Percentiles rank a stretch among this genome's conserved stretches.
Evolutionary conservation across 2,888 invertebrate genomes (phyloP).

Genomic region (Drosophila paramelanica): DNA sequence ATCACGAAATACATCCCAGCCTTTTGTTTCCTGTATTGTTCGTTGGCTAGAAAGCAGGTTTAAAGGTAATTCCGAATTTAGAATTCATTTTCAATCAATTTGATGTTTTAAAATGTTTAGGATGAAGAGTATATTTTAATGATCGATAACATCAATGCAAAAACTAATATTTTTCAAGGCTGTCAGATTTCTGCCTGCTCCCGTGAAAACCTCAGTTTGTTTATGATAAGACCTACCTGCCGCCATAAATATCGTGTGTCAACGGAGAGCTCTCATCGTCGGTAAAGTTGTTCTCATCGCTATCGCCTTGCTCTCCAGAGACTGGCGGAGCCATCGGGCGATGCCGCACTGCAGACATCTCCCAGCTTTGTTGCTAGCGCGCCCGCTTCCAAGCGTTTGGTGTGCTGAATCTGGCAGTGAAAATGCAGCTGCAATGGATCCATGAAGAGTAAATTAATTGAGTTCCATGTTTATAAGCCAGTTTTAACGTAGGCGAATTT

Average conservation of each 20-base stretch:
- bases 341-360: constrained; percentile 88
- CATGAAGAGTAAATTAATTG: constrained; percentile 46
- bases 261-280: constrained; percentile 95
- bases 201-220: constrained; percentile 9
- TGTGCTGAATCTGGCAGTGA: constrained; percentile 24
- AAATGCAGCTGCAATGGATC: constrained; percentile 42
- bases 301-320: constrained; percentile 85
- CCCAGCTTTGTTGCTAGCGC: constrained; percentile 73
- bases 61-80: neutral
- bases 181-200: neutral
- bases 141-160: neutral
- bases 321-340: constrained; percentile 86
- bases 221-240: constrained; percentile 88
- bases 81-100: neutral
- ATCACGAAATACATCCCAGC: constrained; percentile 98
- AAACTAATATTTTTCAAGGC: constrained; percentile 1
- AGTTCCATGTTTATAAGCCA: constrained; percentile 50
- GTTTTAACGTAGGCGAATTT: constrained; percentile 49
- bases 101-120: neutral
- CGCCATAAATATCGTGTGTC: constrained; percentile 94
- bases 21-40: constrained; percentile 94
- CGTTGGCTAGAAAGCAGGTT: constrained; percentile 87
- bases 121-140: no score
- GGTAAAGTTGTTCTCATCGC: constrained; percentile 92
- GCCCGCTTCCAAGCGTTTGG: constrained; percentile 11